Base-by-base conservation (phyloP, 2,888 invertebrate genomes). In the Drosophila ustulata region DNA sequence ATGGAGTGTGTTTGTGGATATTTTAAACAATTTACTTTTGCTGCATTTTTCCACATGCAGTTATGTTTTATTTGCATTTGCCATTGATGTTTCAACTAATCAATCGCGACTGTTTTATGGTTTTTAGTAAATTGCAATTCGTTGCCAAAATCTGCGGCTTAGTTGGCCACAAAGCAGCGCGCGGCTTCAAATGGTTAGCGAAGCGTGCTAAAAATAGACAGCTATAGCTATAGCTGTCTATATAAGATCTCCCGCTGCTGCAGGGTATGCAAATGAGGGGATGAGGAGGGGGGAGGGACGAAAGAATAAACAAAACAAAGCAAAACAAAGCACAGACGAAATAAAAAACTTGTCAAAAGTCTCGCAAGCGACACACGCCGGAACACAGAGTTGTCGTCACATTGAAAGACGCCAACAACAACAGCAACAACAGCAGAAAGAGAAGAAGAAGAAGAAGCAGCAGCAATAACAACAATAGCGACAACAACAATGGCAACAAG, bases 341-440 rank as follows among this genome's bases (percentile, higher is more conserved):
- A 73, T 45, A 65, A 68, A 65, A 68, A 69, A 80, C 69, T 73
- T 78, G 78, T 80, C 78, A 77, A 80, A 78, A 78, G 71, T 75
- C 76, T 75, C 75, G 56, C 75, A 78, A 74, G 45, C 79, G 75
- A 75, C 75, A 62, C 64, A 78, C 75, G 75, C 78, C 75, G 75
- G 75, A 75, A 78, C 71, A 34, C 71, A 56, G 18, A 75, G 57
- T 57, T 55, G 37, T 32, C 46, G 57, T 57, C 73, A 53, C 63
- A 75, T 61, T 70, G 52, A 75, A 76, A 71, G 65, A 62, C 66
- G 34, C 34, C 66, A 47, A 26, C 52, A 49, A 6, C 46, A 66
- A 18, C 52, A 59, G 18, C 47, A 52, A 11, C 28, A 51, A n/a
- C 45, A 32, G 32, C 6, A 32, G 0, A 32, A 32, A 8, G 2